Conservation (phyloP, 2,888 invertebrate species). For the Junonia oenone region DNA sequence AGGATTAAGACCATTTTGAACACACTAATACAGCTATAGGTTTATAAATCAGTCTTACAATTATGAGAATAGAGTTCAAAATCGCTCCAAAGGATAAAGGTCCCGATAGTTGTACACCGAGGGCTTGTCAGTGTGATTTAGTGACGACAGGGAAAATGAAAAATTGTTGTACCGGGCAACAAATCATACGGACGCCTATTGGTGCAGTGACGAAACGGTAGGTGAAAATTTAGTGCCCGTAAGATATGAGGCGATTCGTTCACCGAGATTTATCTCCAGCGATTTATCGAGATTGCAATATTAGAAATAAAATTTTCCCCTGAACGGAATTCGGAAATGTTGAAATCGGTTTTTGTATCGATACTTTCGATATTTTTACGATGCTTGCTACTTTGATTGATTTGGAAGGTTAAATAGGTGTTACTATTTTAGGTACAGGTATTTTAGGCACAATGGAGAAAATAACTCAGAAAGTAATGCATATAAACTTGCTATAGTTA, state of each 20-base stretch:
- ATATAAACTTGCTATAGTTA: too few relatives aligned
- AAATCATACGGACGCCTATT: conserved; percentile 45
- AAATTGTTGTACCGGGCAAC: conserved; percentile 40
- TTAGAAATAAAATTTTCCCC: background rate
- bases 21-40: background rate
- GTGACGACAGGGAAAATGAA: conserved; percentile 40
- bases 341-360: background rate
- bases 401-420: too few relatives aligned
- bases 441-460: background rate
- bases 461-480: too few relatives aligned
- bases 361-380: background rate
- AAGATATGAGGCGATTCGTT: conserved; percentile 13
- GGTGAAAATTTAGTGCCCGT: conserved; percentile 33
- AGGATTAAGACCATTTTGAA: conserved; percentile 21
- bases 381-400: background rate
- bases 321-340: background rate
- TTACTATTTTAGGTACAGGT: too few relatives aligned
- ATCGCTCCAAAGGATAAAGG: conserved; percentile 23
- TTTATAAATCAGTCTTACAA: conserved; percentile 22
- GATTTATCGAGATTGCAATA: conserved; percentile 5
- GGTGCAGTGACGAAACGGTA: conserved; percentile 37
- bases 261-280: conserved; percentile 11
- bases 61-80: conserved; percentile 20
- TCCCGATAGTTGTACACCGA: conserved; percentile 35
- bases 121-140: conserved; percentile 46